phyloP scores from a whole-genome alignment of 1,140 invertebrate genomes.

The Drosophila trapezifrons region DNA sequence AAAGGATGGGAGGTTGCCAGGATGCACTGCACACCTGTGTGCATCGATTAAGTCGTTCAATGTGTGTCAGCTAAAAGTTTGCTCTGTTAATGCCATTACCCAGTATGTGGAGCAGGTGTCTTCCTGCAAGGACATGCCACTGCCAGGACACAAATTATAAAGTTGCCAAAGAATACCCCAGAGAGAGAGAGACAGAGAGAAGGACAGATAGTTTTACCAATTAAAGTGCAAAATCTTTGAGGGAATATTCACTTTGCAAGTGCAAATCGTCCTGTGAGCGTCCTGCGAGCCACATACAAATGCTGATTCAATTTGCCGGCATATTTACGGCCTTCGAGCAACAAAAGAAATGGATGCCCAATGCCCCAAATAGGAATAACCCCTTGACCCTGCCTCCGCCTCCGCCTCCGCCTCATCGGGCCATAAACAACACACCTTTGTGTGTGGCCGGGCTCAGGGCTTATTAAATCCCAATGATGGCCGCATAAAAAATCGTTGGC shows the following conservation, averaged over 20 bases:
- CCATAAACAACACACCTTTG: slow-evolving; percentile 55
- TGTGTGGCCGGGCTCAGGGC: slow-evolving; percentile 50
- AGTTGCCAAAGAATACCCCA: slow-evolving; percentile 27
- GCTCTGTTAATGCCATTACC: slow-evolving; percentile 67
- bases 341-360: slow-evolving; percentile 34
- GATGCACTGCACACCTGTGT: slow-evolving; percentile 33
- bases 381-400: slow-evolving; percentile 8
- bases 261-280: slow-evolving; percentile 7
- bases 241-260: slow-evolving; percentile 1
- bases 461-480: slow-evolving; percentile 79
- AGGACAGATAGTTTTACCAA: slow-evolving; percentile 28
- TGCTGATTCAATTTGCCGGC: slow-evolving; percentile 39
- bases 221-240: slow-evolving; percentile 19
- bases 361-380: slow-evolving; percentile 36
- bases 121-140: slow-evolving; percentile 26
- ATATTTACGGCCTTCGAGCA: slow-evolving; percentile 29
- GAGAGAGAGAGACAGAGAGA: slow-evolving; percentile 1
- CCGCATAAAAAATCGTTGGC: slow-evolving; percentile 62
- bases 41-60: slow-evolving; percentile 74
- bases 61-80: slow-evolving; percentile 66
- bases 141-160: slow-evolving; percentile 53
- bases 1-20: slow-evolving; percentile 4
- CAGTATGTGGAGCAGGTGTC: slow-evolving; percentile 29
- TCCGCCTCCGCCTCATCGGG: neutral
- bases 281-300: slow-evolving; percentile 30